Conservation (phyloP, 2,797 vertebrate genomes). For the Microctenopoma steveboyesi region DNA sequence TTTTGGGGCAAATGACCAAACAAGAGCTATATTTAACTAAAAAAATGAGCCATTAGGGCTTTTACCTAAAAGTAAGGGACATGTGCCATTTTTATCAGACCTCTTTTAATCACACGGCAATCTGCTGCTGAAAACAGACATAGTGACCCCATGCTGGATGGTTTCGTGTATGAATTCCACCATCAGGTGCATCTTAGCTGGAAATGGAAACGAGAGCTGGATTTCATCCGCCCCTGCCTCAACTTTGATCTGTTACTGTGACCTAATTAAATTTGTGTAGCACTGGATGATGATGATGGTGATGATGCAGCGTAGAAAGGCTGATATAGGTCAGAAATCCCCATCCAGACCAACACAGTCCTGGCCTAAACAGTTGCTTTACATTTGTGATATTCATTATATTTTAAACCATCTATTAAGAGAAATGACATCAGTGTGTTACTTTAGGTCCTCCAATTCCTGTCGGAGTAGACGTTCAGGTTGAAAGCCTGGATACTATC, state of each 20-base stretch:
- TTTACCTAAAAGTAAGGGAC: slow-evolving; percentile 9
- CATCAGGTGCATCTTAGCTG: slow-evolving; percentile 28
- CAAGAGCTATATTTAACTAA: slow-evolving; percentile 19
- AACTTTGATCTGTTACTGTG: slow-evolving; percentile 76
- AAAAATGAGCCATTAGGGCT: slow-evolving; percentile 2
- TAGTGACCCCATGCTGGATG: slow-evolving; percentile 26
- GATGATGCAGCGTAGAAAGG: slow-evolving; percentile 59
- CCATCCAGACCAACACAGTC: slow-evolving; percentile 37
- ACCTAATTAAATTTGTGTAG: slow-evolving; percentile 75
- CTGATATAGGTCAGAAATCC: slow-evolving; percentile 75
- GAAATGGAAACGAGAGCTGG: slow-evolving; percentile 43
- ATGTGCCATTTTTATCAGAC: slow-evolving; percentile 29
- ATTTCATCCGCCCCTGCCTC: slow-evolving; percentile 60
- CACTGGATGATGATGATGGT: slow-evolving; percentile 64
- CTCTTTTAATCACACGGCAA: slow-evolving; percentile 54
- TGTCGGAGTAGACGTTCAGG: slow-evolving; percentile 96
- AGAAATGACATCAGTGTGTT: slow-evolving; percentile 14
- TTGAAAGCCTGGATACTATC: slow-evolving; percentile 97
- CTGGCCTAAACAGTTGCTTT: slow-evolving; percentile 11
- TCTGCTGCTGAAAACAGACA: slow-evolving; percentile 44
- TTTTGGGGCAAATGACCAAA: slow-evolving; percentile 14
- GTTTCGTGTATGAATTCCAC: slow-evolving; percentile 16
- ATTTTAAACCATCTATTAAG: not conserved
- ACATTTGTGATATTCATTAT: not conserved
- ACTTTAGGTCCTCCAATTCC: slow-evolving; percentile 93